Percentiles rank a stretch among this genome's conserved stretches.
Conservation (phyloP, 2,113 vertebrate genomes). For the Pyrgilauda ruficollis region DNA sequence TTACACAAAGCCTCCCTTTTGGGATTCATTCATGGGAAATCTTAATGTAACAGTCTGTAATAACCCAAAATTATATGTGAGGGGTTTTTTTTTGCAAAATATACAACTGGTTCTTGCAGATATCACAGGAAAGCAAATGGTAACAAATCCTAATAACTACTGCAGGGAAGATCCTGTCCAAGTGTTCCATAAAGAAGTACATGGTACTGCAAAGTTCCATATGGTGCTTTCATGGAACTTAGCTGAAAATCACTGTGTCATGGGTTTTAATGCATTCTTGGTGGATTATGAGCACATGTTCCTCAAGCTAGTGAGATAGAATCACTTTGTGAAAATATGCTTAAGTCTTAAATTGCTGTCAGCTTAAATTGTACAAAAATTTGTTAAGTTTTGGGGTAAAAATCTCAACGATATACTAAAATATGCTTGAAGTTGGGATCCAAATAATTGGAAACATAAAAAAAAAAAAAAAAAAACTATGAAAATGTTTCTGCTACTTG, state of each 20-base stretch:
- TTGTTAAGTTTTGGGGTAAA: not conserved
- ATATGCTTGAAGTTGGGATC: not conserved
- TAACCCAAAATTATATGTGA: not conserved
- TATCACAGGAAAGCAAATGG: not conserved
- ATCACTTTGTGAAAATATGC: not conserved
- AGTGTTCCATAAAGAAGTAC: not conserved
- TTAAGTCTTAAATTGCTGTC: not conserved
- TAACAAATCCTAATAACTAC: not conserved
- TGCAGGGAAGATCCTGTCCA: not conserved
- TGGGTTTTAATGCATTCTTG: not conserved
- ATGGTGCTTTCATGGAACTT: not conserved
- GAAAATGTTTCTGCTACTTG: not conserved
- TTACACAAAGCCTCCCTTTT: not conserved
- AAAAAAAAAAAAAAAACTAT: not conserved
- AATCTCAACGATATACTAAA: not conserved
- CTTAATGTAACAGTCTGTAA: not conserved
- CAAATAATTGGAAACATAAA: not conserved
- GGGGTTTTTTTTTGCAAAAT: not conserved
- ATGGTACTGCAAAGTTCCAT: not conserved
- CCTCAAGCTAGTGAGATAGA: not conserved
- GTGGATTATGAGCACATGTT: not conserved
- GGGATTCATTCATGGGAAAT: not conserved
- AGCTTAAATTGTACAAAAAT: not conserved
- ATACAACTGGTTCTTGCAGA: not conserved
- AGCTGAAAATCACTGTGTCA: not conserved